These are phyloP conservation scores for Otolemur crassicaudatus DNA, from an alignment of 2,797 vertebrate genomes.

Conservation along the genomic window DNA sequence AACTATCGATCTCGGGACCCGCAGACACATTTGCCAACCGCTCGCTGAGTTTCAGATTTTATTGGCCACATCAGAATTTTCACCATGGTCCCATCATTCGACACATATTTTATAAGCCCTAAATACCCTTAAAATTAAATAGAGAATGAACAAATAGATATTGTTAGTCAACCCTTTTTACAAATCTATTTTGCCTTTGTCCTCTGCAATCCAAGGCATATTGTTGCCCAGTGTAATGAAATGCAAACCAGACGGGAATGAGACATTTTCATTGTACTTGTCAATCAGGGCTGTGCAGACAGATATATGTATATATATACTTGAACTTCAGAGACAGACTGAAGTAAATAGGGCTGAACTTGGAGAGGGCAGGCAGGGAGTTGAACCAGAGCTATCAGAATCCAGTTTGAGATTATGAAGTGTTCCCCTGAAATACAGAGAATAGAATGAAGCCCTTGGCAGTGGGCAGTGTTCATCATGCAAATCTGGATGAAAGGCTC, in stretches of 20 bases:
- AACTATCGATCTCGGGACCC: conserved; percentile 52
- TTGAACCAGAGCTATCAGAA: conserved; percentile 63
- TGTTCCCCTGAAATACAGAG: neutral
- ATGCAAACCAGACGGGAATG: conserved; percentile 85
- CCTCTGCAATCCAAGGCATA: conserved; percentile 79
- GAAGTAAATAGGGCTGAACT: conserved; percentile 85
- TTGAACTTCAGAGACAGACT: conserved; percentile 87
- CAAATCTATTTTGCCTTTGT: conserved; percentile 83
- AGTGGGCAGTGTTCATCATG: neutral
- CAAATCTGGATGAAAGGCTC: neutral
- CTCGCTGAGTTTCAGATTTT: conserved; percentile 53
- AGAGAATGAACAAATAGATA: conserved; percentile 75
- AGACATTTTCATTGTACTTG: conserved; percentile 86
- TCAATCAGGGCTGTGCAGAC: conserved; percentile 84
- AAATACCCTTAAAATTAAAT: conserved; percentile 75
- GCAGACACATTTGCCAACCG: neutral
- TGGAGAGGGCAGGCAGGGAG: conserved; percentile 73
- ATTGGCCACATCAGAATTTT: conserved; percentile 42
- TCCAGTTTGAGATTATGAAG: conserved; percentile 26
- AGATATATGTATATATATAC: conserved; percentile 84
- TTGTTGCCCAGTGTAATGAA: conserved; percentile 84
- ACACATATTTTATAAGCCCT: conserved; percentile 53
- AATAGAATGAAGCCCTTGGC: neutral
- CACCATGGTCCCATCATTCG: conserved; percentile 2
- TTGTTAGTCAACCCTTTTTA: conserved; percentile 74